Conservation (phyloP, 2,888 invertebrate genomes). For the Tetragonula carbonaria region DNA sequence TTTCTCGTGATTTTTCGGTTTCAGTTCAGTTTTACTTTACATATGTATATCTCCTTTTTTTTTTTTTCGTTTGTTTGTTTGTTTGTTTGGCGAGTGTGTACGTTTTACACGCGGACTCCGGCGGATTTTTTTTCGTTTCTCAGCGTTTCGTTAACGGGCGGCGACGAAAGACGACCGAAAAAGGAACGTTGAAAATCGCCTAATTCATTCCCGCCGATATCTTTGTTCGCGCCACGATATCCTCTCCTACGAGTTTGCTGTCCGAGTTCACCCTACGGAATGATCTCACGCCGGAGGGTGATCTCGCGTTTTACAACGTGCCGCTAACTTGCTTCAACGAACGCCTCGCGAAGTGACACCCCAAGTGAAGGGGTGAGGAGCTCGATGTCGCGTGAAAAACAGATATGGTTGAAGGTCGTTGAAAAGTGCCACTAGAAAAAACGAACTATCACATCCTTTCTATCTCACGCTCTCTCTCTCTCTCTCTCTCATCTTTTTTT, state of each 20-base stretch:
- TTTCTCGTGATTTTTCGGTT: neutral
- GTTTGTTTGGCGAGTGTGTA: neutral
- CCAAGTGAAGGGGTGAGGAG: slow-evolving; percentile 10
- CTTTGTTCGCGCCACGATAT: neutral
- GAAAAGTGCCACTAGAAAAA: slow-evolving; percentile 44
- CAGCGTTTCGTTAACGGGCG: neutral
- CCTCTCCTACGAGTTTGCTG: neutral
- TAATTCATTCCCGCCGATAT: slow-evolving; percentile 13
- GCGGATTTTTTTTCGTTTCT: neutral
- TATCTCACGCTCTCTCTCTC: neutral
- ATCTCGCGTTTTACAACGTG: slow-evolving; percentile 13
- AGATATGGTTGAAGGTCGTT: slow-evolving; percentile 17
- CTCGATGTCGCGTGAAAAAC: slow-evolving; percentile 26
- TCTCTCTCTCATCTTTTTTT: neutral
- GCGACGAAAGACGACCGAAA: neutral
- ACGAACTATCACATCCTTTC: slow-evolving; percentile 31
- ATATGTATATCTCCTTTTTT: neutral
- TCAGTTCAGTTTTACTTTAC: neutral
- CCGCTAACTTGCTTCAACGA: slow-evolving; percentile 26
- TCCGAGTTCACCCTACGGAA: neutral
- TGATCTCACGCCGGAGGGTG: slow-evolving; percentile 4
- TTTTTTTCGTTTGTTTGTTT: neutral
- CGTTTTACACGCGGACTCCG: neutral
- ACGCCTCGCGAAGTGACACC: slow-evolving; percentile 37
- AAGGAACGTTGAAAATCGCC: neutral